These are phyloP conservation scores for Mormyrus iriodes DNA, from an alignment of 2,113 vertebrate genomes.

Conservation along the genomic window DNA sequence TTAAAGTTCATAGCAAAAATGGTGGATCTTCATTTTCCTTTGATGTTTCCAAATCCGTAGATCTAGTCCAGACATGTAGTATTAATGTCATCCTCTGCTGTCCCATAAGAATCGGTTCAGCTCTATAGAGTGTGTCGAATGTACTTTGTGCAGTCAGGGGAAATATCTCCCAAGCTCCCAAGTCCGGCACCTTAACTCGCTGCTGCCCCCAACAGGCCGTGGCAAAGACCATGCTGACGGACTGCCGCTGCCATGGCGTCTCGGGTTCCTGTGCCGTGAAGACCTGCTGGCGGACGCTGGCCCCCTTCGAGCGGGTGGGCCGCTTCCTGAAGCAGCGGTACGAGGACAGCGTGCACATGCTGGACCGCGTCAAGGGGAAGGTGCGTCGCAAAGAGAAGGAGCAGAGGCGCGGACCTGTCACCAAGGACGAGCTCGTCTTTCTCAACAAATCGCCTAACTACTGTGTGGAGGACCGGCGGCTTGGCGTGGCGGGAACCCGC, in stretches of 20 bases:
- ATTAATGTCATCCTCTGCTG: neutral
- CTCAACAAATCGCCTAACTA: constrained; percentile 91
- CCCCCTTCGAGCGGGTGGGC: constrained; percentile 80
- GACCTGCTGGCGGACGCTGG: constrained; percentile 93
- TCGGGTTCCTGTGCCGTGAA: constrained; percentile 97
- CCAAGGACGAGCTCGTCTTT: constrained; percentile 77
- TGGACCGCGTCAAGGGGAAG: constrained; percentile 69
- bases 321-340: constrained; percentile 84
- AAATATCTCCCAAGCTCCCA: neutral
- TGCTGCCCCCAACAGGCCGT: constrained; percentile 65
- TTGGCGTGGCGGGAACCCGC: constrained; percentile 78
- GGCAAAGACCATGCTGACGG: constrained; percentile 78
- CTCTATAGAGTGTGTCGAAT: neutral
- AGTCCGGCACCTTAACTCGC: neutral
- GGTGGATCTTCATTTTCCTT: constrained; percentile 13
- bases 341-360: constrained; percentile 81
- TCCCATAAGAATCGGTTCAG: neutral
- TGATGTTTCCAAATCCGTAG: too few relatives aligned
- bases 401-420: constrained; percentile 57
- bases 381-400: constrained; percentile 75
- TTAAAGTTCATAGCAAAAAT: neutral
- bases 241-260: constrained; percentile 92
- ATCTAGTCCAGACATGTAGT: too few relatives aligned
- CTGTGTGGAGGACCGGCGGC: constrained; percentile 75
- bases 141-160: neutral